Evolutionary conservation across 2,888 invertebrate genomes (phyloP).

Genomic region (Pterostichus niger): DNA sequence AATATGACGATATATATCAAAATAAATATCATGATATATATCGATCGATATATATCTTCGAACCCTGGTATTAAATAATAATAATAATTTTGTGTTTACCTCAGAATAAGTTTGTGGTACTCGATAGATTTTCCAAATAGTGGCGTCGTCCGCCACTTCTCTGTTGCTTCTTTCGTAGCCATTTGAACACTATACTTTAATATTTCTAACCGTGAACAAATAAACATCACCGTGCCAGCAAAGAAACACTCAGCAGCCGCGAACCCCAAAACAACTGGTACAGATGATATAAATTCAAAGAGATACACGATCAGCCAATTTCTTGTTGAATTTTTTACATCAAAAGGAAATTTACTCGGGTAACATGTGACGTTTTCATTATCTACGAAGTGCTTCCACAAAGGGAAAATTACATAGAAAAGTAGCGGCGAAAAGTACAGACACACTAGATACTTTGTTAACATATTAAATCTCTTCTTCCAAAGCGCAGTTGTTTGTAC

Average conservation of each 20-base stretch:
- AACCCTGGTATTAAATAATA: too few species aligned
- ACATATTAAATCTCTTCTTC: neutral
- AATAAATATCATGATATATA: too few species aligned
- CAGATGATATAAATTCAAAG: slow-evolving; percentile 3
- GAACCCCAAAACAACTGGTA: neutral
- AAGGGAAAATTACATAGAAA: neutral
- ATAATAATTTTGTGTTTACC: neutral
- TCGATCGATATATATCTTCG: too few species aligned
- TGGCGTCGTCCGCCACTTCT: neutral
- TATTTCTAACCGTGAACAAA: slow-evolving; percentile 38
- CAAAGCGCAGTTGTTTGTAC: neutral
- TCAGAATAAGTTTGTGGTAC: slow-evolving; percentile 30
- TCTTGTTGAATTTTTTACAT: neutral
- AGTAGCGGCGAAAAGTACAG: neutral
- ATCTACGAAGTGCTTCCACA: neutral
- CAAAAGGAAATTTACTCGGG: slow-evolving; percentile 28
- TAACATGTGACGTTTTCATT: neutral
- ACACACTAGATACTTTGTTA: neutral
- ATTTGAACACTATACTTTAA: slow-evolving; percentile 14
- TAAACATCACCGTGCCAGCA: slow-evolving; percentile 12
- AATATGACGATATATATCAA: too few species aligned
- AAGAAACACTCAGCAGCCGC: neutral
- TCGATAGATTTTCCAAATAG: slow-evolving; percentile 46
- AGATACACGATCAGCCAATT: neutral
- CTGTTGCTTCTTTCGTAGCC: slow-evolving; percentile 27